Base-by-base conservation (phyloP, 2,113 vertebrate genomes). In the Leptobrachium ailaonicum region DNA sequence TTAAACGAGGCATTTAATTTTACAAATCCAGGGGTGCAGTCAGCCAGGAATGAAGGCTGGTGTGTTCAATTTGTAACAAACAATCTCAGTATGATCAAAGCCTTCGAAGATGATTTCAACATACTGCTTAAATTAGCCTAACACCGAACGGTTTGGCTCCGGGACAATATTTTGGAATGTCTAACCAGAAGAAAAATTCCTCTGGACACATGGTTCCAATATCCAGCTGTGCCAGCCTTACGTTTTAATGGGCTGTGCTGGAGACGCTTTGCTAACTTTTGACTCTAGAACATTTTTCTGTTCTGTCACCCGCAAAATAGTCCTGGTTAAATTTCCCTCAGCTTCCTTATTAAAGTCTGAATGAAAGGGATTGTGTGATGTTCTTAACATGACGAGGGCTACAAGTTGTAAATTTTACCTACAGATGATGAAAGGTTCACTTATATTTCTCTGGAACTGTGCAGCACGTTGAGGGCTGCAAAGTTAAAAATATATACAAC, bases 21-120 rank as follows among this genome's bases (percentile, higher is more conserved):
- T 96, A 98, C 97, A 99, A 99, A 99, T 99, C 97, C 96, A 96
- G 88, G 93, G 95, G 96, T 95, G 95, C 97, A 96, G 98, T 98
- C 95, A 95, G 93, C 95, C 93, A 96, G 95, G 96, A 97, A 96
- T 90, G 87, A 92, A 95, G 95, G 93, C 92, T 94, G 95, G 95
- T 98, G 97, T 95, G 95, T 98, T 99, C 98, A 99, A 99, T 99
- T 99, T 99, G 98, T 99, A 98, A 95, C 94, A 95, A 98, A 96
- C 94, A 94, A 96, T 98, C 96, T 94, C 95, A 93, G 91, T 94
- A 96, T 98, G 97, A 99, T 99, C 98, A 99, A 99, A 99, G 97
- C 91, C 90, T 87, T 87, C 92, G 93, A 82, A 91, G 92, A 95
- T 95, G 95, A 94, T 95, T 94, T 95, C 95, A 96, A 97, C 98